Conservation (phyloP, 2,888 invertebrate genomes). For the Zele albiditarsus region DNA sequence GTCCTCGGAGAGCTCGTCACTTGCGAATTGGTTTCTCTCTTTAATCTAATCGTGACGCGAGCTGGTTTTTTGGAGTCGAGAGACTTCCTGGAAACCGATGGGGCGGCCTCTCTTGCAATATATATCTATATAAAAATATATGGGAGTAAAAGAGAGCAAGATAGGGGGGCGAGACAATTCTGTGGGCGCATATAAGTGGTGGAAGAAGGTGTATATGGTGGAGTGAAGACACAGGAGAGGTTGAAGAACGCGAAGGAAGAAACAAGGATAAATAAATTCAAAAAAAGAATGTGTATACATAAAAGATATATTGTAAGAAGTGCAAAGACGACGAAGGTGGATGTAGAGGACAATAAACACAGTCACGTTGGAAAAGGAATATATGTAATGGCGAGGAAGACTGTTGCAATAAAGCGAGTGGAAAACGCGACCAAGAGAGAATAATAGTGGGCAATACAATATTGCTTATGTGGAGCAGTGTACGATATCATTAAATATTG, state of each 20-base stretch:
- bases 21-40: constrained; percentile 54
- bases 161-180: constrained; percentile 2
- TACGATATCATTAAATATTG: no score
- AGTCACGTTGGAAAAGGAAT: neutral
- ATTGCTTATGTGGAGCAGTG: no score
- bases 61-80: constrained; percentile 47
- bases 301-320: constrained; percentile 13
- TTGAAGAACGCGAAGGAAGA: neutral
- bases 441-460: no score
- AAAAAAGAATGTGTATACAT: constrained; percentile 21
- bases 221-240: constrained; percentile 21
- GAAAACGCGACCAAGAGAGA: no score
- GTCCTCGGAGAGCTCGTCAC: constrained; percentile 45
- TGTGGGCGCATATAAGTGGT: constrained; percentile 56
- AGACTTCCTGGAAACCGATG: constrained; percentile 64
- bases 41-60: constrained; percentile 62
- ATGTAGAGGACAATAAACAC: constrained; percentile 35
- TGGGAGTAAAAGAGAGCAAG: neutral
- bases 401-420: no score
- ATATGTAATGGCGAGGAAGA: neutral
- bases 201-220: constrained; percentile 46
- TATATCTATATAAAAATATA: neutral
- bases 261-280: constrained; percentile 28
- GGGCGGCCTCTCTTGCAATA: constrained; percentile 44
- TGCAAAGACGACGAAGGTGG: constrained; percentile 30